phyloP scores from a whole-genome alignment of 1,140 invertebrate genomes.

The Pseudomyrmex concolor region DNA sequence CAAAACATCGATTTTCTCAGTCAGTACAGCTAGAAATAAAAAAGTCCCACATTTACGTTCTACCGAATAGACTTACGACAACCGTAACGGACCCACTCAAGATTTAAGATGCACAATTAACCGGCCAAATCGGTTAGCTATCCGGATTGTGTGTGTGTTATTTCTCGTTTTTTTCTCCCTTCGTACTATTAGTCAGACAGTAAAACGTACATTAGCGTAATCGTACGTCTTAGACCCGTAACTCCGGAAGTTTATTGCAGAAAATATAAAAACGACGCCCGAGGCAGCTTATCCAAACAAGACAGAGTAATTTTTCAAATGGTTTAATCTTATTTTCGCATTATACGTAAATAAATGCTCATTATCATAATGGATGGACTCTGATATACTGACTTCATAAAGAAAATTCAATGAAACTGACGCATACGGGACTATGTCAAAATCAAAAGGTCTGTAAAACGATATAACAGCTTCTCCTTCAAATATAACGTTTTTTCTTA shows the following conservation, averaged over 20 bases:
- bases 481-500: background rate
- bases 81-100: conserved; percentile 43
- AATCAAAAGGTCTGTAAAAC: background rate
- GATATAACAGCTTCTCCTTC: conserved; percentile 16
- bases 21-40: background rate
- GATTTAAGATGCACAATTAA: conserved; percentile 50
- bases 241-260: conserved; percentile 11
- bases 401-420: background rate
- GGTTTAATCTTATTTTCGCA: conserved; percentile 24
- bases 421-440: background rate
- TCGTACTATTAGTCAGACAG: conserved; percentile 44
- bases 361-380: conserved; percentile 37
- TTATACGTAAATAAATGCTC: conserved; percentile 15
- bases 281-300: conserved; percentile 9
- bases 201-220: conserved; percentile 58
- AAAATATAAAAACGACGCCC: conserved; percentile 25
- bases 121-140: background rate
- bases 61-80: conserved; percentile 23
- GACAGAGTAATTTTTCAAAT: conserved; percentile 48
- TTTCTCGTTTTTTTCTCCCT: conserved; percentile 23
- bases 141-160: conserved; percentile 16
- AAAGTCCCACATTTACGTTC: background rate
- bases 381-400: conserved; percentile 13
- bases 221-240: background rate
- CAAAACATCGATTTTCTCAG: too few species aligned